phyloP scores from a whole-genome alignment of 2,797 vertebrate species.

The Trachurus trachurus region DNA sequence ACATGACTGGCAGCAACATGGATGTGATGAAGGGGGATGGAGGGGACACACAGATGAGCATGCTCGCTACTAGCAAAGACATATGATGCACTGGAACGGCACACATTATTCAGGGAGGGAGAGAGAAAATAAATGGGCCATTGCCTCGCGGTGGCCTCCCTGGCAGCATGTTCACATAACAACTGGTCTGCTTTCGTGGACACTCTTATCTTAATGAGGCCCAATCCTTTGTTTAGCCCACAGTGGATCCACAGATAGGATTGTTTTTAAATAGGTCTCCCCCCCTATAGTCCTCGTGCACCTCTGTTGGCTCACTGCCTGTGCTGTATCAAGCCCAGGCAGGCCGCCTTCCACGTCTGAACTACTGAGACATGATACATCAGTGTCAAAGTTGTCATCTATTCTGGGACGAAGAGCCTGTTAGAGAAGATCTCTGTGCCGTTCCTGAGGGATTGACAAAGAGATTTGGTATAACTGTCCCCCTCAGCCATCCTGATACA shows the following conservation, averaged over 20 bases:
- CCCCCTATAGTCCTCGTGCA: constrained; percentile 25
- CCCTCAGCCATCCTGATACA: constrained; percentile 46
- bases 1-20: constrained; percentile 66
- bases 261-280: constrained; percentile 72
- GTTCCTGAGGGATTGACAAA: constrained; percentile 51
- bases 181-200: constrained; percentile 65
- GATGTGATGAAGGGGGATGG: constrained; percentile 56
- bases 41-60: constrained; percentile 46
- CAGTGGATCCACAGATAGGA: constrained; percentile 74
- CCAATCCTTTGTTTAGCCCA: constrained; percentile 79
- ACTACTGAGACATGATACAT: constrained; percentile 64
- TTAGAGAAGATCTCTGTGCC: constrained; percentile 35
- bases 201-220: constrained; percentile 76
- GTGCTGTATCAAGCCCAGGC: constrained; percentile 42
- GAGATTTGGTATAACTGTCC: constrained; percentile 48
- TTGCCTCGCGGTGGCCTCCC: constrained; percentile 65
- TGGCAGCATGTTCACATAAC: constrained; percentile 61
- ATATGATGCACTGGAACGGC: constrained; percentile 49
- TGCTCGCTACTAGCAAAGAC: constrained; percentile 45
- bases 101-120: constrained; percentile 50
- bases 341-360: constrained; percentile 44
- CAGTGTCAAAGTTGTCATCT: constrained; percentile 70
- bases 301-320: constrained; percentile 55
- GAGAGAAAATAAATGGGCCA: constrained; percentile 62
- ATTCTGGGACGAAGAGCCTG: constrained; percentile 48